These are phyloP conservation scores for Athene noctua DNA, from an alignment of 2,113 vertebrate species.

Conservation along the genomic window DNA sequence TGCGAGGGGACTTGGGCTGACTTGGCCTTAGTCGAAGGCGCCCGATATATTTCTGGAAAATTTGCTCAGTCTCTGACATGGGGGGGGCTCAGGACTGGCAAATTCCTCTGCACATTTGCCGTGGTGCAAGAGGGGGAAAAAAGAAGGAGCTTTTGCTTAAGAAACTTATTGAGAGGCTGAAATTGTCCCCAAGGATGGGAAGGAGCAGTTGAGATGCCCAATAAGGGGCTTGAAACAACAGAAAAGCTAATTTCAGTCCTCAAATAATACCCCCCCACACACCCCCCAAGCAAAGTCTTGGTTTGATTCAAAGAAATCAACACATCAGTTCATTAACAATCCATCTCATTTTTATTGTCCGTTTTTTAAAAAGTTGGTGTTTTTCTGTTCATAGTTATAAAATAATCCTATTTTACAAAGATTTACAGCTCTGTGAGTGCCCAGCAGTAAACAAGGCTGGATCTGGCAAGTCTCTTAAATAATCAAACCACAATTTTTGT, in stretches of 20 bases:
- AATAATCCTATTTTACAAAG: constrained; percentile 88
- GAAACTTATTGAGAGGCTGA: not conserved
- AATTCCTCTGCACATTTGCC: fast-evolving
- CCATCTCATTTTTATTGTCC: constrained; percentile 71
- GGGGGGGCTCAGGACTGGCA: not conserved
- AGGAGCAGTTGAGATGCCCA: not conserved
- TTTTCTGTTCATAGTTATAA: constrained; percentile 50
- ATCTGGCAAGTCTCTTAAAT: not conserved
- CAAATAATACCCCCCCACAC: not conserved
- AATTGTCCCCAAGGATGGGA: not conserved
- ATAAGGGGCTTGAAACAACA: not conserved
- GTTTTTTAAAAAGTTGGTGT: constrained; percentile 1
- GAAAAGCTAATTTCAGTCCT: not conserved
- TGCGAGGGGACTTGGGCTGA: fast-evolving
- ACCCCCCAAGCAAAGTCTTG: fast-evolving
- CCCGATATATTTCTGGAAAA: fast-evolving
- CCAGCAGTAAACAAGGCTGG: not conserved
- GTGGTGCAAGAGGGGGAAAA: too few relatives aligned
- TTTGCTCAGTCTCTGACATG: fast-evolving
- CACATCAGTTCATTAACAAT: not conserved
- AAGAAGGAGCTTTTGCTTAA: not conserved
- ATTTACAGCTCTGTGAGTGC: constrained; percentile 78
- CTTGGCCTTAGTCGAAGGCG: fast-evolving
- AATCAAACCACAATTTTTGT: not conserved
- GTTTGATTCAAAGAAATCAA: not conserved